Percentiles rank a stretch among this genome's conserved stretches.
These are phyloP conservation scores for Zhuqinia jingwanae DNA, from an alignment of 2,888 invertebrate species.

Conservation along the genomic window DNA sequence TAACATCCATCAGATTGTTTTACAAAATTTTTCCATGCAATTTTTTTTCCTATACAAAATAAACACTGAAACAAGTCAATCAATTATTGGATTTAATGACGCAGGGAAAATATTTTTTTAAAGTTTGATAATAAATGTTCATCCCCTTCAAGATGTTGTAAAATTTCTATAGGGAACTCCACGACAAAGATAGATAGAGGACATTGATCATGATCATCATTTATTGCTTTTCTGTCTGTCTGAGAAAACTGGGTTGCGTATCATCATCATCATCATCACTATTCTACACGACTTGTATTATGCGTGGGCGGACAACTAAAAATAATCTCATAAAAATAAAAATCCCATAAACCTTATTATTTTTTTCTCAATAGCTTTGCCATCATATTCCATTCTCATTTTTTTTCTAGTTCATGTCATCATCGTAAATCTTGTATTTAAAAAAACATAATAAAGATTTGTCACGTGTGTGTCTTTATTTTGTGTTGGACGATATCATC, in stretches of 20 bases:
- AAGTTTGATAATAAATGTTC: too few relatives aligned
- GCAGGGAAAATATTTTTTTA: too few relatives aligned
- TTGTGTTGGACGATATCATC: too few relatives aligned
- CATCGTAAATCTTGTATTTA: neutral
- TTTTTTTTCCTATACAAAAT: neutral
- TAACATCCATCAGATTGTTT: neutral
- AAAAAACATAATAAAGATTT: too few relatives aligned
- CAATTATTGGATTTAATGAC: too few relatives aligned
- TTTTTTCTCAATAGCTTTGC: too few relatives aligned
- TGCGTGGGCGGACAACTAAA: neutral
- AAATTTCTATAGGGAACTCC: too few relatives aligned
- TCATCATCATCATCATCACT: too few relatives aligned
- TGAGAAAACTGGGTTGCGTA: too few relatives aligned
- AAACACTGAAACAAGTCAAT: too few relatives aligned
- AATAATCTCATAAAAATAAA: neutral
- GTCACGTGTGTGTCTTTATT: neutral
- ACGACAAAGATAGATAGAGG: too few relatives aligned
- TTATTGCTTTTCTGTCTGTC: neutral
- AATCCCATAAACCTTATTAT: neutral
- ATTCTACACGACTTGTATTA: neutral
- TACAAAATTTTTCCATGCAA: neutral
- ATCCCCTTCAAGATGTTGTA: too few relatives aligned
- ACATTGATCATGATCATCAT: slow-evolving; percentile 14
- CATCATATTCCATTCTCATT: neutral
- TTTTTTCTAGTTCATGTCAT: neutral